A percentile compares a stretch with the other conserved stretches of the same genome.
Evolutionary conservation across 2,888 invertebrate species (phyloP).

Genomic region (Imbricaverruca yamaguchii): DNA sequence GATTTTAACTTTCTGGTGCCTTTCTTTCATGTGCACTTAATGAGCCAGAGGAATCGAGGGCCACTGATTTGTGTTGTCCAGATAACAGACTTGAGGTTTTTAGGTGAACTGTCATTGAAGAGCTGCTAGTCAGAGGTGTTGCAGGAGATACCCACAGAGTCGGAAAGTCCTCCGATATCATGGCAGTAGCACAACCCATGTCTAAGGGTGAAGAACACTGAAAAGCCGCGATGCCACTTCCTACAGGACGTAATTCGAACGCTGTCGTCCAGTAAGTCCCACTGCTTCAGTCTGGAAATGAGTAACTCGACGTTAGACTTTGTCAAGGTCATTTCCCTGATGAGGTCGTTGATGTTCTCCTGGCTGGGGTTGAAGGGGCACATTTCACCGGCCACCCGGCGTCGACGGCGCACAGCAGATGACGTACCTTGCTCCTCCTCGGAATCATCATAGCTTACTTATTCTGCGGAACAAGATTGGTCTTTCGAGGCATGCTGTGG

Average conservation of each 20-base stretch:
- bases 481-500: too few species aligned
- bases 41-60: constrained; percentile 37
- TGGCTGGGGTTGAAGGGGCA: constrained; percentile 11
- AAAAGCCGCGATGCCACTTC: background rate
- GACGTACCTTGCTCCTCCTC: too few species aligned
- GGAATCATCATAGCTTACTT: too few species aligned
- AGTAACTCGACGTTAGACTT: too few species aligned
- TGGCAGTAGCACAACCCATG: constrained; percentile 21
- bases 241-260: background rate
- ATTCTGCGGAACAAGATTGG: too few species aligned
- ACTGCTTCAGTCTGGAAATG: too few species aligned
- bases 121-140: too few species aligned
- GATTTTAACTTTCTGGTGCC: constrained; percentile 36
- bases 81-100: constrained; percentile 29
- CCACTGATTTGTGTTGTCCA: constrained; percentile 36
- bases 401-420: too few species aligned
- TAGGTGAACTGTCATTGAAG: background rate
- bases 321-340: too few species aligned
- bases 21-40: constrained; percentile 37
- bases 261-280: too few species aligned
- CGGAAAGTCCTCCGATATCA: background rate
- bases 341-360: background rate
- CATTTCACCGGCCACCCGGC: too few species aligned
- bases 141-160: background rate
- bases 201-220: constrained; percentile 2